A percentile compares a stretch with the other conserved stretches of the same genome.
These are phyloP conservation scores for Rhabdomys pumilio DNA, from an alignment of 2,797 vertebrate species.

Conservation along the genomic window DNA sequence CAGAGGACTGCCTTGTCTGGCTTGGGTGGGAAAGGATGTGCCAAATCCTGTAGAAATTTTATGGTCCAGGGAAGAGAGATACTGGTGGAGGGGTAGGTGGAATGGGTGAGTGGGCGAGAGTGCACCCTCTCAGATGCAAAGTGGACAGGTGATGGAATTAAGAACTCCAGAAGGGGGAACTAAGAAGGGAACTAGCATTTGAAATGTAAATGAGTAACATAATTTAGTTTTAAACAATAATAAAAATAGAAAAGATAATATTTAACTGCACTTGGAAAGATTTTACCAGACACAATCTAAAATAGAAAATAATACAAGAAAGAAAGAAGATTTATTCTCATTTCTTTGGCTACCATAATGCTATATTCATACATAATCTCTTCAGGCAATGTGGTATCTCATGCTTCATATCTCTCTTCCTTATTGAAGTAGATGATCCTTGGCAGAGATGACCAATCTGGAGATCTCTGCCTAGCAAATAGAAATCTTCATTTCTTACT, in stretches of 20 bases:
- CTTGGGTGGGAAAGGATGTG: no score
- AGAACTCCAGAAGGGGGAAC: no score
- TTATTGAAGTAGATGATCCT: not conserved
- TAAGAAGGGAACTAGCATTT: no score
- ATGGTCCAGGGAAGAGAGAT: no score
- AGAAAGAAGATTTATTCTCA: not conserved
- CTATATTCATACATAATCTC: not conserved
- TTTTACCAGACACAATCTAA: not conserved
- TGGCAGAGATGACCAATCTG: not conserved
- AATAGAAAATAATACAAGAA: not conserved
- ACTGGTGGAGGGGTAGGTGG: no score
- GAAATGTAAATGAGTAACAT: no score
- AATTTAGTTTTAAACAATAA: no score
- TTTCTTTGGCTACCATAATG: not conserved
- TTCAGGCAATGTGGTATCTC: not conserved
- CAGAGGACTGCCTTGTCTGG: no score
- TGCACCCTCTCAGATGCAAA: no score
- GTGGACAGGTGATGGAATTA: no score
- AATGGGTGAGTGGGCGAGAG: no score
- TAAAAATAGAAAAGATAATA: not conserved
- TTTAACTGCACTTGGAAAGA: not conserved
- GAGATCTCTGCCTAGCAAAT: not conserved
- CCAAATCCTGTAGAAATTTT: no score
- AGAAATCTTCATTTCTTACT: not conserved
- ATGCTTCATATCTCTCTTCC: not conserved